Evolutionary conservation across 2,888 invertebrate genomes (phyloP).

Genomic region (Altica lythri): DNA sequence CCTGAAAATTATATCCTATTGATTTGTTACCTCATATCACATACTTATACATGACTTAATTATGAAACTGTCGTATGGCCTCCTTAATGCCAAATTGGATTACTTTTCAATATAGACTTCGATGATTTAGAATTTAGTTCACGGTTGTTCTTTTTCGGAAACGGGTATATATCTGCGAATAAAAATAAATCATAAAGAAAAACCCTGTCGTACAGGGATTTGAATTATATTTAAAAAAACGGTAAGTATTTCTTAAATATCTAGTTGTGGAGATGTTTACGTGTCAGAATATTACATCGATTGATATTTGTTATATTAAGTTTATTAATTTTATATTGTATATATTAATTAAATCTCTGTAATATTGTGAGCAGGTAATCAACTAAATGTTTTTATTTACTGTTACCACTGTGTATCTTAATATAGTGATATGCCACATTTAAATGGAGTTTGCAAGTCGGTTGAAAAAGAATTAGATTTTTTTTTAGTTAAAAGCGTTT

Average conservation of each 20-base stretch:
- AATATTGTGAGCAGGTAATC: too few species aligned
- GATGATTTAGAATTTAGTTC: conserved; percentile 20
- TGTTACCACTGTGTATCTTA: conserved; percentile 41
- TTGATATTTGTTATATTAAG: too few species aligned
- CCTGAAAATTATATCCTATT: conserved; percentile 9
- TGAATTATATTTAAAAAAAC: too few species aligned
- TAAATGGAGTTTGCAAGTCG: conserved; percentile 53
- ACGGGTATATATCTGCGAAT: conserved; percentile 5
- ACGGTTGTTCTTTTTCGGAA: conserved; percentile 12
- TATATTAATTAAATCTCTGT: too few species aligned
- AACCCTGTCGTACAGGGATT: too few species aligned
- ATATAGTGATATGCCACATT: conserved; percentile 53
- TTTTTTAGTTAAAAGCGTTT: conserved; percentile 36
- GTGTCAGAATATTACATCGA: too few species aligned
- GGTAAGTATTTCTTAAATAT: background rate
- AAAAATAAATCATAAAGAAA: background rate
- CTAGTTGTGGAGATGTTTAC: too few species aligned
- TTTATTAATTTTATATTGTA: too few species aligned
- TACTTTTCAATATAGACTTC: conserved; percentile 22
- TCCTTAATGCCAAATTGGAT: conserved; percentile 36
- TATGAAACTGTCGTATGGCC: conserved; percentile 39
- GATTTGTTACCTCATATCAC: conserved; percentile 38
- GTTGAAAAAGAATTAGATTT: conserved; percentile 43
- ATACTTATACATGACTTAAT: conserved; percentile 36
- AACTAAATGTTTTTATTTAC: conserved; percentile 1